phyloP scores from a whole-genome alignment of 1,140 invertebrate species.

The Macrobrachium nipponense region DNA sequence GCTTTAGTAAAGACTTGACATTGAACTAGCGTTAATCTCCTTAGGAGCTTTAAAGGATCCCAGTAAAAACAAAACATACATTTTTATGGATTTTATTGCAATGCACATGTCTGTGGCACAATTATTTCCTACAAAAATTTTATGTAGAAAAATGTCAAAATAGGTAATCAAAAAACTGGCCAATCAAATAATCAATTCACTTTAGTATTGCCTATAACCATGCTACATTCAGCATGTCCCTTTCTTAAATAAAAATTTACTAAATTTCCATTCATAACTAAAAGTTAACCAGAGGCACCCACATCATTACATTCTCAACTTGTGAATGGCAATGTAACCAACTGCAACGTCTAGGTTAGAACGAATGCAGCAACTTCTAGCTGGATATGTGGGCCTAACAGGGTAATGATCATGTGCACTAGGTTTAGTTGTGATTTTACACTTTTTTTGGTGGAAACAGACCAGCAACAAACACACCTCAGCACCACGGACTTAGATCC shows the following conservation, averaged over 20 bases:
- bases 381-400: slow-evolving; percentile 16
- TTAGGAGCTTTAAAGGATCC: neutral
- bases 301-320: no score
- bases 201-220: slow-evolving; percentile 50
- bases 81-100: slow-evolving; percentile 63
- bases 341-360: no score
- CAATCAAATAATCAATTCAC: slow-evolving; percentile 45
- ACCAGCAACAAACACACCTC: slow-evolving; percentile 62
- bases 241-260: no score
- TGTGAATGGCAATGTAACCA: no score
- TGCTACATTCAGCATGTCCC: slow-evolving; percentile 34
- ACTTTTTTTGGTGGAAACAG: slow-evolving; percentile 62
- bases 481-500: slow-evolving; percentile 56
- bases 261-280: no score
- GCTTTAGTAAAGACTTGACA: no score
- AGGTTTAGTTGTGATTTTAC: slow-evolving; percentile 62
- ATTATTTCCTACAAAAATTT: slow-evolving; percentile 64
- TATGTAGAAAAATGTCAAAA: slow-evolving; percentile 63
- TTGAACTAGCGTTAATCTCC: no score
- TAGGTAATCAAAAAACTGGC: slow-evolving; percentile 19
- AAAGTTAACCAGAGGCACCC: no score
- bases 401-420: slow-evolving; percentile 58
- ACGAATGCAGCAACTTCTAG: no score
- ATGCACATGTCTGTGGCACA: slow-evolving; percentile 64
- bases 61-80: slow-evolving; percentile 6